These are phyloP conservation scores for Folsomia manolachei DNA, from an alignment of 2,888 invertebrate genomes.

Conservation along the genomic window DNA sequence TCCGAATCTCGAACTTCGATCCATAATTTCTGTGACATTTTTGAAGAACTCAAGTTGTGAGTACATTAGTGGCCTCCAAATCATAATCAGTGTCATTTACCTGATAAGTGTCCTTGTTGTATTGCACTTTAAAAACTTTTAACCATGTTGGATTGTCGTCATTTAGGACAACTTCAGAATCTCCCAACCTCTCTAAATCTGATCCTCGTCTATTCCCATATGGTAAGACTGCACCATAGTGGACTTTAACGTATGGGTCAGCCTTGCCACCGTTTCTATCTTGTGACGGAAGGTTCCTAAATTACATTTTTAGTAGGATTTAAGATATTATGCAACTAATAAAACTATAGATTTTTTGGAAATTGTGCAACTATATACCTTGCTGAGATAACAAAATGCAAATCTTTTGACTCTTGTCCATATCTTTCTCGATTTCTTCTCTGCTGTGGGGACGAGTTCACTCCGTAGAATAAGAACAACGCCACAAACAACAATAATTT, in stretches of 20 bases:
- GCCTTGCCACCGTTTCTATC: slow-evolving; percentile 25
- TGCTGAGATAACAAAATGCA: slow-evolving; percentile 41
- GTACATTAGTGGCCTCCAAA: not conserved
- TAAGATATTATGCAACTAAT: not conserved
- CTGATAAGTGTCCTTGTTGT: slow-evolving; percentile 32
- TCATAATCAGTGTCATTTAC: slow-evolving; percentile 3
- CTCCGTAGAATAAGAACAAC: not conserved
- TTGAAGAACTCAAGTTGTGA: not conserved
- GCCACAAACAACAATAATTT: not conserved
- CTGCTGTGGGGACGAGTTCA: not conserved
- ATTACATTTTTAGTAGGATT: not conserved
- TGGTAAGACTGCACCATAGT: slow-evolving; percentile 24
- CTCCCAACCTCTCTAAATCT: slow-evolving; percentile 21
- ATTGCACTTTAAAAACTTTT: slow-evolving; percentile 38
- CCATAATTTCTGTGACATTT: not conserved
- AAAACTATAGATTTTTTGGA: no score
- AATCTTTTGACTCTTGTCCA: slow-evolving; percentile 8
- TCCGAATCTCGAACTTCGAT: no score
- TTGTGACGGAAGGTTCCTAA: slow-evolving; percentile 31
- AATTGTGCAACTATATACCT: slow-evolving; percentile 27
- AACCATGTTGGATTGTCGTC: slow-evolving; percentile 35
- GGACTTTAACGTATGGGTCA: slow-evolving; percentile 43
- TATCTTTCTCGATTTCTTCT: not conserved
- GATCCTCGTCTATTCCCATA: not conserved
- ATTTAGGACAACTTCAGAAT: slow-evolving; percentile 32